These are phyloP conservation scores for Lutjanus erythropterus DNA, from an alignment of 2,113 vertebrate species.

Conservation along the genomic window DNA sequence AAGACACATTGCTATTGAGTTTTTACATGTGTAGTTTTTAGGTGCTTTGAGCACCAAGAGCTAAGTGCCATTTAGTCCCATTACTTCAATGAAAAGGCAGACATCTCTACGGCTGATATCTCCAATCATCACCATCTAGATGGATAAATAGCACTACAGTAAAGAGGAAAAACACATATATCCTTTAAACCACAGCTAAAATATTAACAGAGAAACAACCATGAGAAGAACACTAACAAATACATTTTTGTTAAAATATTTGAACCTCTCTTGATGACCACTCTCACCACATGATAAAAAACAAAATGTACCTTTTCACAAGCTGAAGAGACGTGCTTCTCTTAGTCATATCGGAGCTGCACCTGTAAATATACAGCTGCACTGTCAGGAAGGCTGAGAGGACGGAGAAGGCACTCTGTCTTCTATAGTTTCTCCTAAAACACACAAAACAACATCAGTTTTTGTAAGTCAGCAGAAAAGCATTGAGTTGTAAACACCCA, in stretches of 20 bases:
- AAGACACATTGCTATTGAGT: too few species aligned
- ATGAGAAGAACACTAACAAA: background rate
- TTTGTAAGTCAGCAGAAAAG: background rate
- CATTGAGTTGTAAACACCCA: background rate
- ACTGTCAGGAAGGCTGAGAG: slow-evolving; percentile 1
- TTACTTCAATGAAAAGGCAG: too few species aligned
- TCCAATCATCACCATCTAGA: too few species aligned
- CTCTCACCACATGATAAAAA: background rate
- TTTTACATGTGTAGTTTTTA: too few species aligned
- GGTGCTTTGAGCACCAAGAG: too few species aligned
- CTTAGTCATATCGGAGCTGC: slow-evolving; percentile 72
- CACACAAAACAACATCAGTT: background rate
- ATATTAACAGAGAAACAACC: background rate
- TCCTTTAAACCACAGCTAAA: background rate
- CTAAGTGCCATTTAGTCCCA: too few species aligned
- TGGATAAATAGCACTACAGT: too few species aligned
- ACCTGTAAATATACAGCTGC: slow-evolving; percentile 50
- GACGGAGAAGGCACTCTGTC: background rate
- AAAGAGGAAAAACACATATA: too few species aligned
- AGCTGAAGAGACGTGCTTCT: slow-evolving; percentile 70
- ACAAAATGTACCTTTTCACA: slow-evolving; percentile 67
- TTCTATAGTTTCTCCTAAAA: slow-evolving; percentile 30
- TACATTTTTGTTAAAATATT: background rate
- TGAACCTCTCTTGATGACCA: background rate
- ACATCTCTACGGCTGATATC: too few species aligned